Evolutionary conservation across 2,888 invertebrate genomes (phyloP).

Genomic region (Anthrax anthrax): DNA sequence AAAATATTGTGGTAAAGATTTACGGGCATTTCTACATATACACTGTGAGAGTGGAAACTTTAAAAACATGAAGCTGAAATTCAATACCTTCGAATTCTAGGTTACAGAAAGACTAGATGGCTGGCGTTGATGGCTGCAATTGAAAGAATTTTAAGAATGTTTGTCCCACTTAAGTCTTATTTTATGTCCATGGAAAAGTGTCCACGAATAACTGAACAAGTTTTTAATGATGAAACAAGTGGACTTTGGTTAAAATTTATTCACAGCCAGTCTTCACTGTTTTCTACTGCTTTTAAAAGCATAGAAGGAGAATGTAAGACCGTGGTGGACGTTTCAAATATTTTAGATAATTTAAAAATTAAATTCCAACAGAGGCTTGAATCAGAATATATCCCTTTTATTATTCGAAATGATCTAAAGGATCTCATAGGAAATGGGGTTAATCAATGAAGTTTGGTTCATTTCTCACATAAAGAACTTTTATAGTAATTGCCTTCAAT

Average conservation of each 20-base stretch:
- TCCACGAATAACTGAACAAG: background rate
- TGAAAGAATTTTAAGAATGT: background rate
- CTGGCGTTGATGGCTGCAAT: background rate
- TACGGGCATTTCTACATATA: conserved; percentile 2
- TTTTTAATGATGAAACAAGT: background rate
- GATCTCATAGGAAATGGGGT: background rate
- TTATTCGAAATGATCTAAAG: background rate
- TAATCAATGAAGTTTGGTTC: background rate
- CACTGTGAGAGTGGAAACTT: conserved; percentile 4
- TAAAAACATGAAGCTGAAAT: background rate
- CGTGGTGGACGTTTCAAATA: background rate
- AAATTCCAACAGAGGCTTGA: background rate
- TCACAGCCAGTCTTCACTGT: background rate
- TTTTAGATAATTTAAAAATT: background rate
- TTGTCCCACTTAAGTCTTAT: background rate
- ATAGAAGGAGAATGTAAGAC: background rate
- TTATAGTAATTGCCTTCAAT: background rate
- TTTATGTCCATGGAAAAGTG: background rate
- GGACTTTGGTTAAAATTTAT: background rate
- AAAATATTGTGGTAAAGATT: conserved; percentile 5
- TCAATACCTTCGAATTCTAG: background rate
- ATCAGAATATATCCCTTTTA: background rate
- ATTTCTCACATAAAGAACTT: background rate
- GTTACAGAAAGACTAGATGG: conserved; percentile 1
- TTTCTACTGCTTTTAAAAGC: background rate